Percentiles rank a stretch among this genome's conserved stretches.
Evolutionary conservation across 2,797 vertebrate genomes (phyloP).

Genomic region (Balearica regulorum): DNA sequence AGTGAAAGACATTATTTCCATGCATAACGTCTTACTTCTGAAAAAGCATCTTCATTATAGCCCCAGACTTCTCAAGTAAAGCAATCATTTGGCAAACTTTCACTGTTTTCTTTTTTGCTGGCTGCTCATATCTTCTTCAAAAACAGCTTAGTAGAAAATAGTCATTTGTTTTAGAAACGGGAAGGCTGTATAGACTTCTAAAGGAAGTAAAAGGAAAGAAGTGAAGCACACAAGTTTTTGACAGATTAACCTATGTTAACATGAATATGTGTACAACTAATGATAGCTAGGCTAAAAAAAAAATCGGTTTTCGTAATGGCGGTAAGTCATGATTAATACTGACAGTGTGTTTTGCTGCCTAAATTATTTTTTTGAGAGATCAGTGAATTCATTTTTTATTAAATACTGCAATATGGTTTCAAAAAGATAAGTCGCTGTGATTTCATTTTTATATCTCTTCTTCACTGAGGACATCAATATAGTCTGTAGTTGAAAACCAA

Average conservation of each 20-base stretch:
- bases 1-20: neutral
- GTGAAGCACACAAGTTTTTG: neutral
- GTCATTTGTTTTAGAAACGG: neutral
- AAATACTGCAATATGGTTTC: neutral
- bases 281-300: neutral
- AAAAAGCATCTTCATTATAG: neutral
- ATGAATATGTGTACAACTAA: neutral
- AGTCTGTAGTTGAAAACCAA: neutral
- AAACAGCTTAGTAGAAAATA: neutral
- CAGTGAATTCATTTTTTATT: neutral
- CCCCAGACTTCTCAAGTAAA: neutral
- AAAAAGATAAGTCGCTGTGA: neutral
- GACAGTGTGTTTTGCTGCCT: neutral
- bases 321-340: neutral
- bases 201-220: conserved; percentile 1
- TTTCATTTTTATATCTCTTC: neutral
- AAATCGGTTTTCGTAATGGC: neutral
- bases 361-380: neutral
- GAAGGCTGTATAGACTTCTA: neutral
- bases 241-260: neutral
- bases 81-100: neutral
- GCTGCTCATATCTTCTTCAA: neutral
- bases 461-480: neutral
- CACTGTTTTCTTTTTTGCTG: neutral
- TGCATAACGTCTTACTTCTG: neutral